These are phyloP conservation scores for Trissolcus basalis DNA, from an alignment of 1,140 invertebrate species.

Conservation along the genomic window DNA sequence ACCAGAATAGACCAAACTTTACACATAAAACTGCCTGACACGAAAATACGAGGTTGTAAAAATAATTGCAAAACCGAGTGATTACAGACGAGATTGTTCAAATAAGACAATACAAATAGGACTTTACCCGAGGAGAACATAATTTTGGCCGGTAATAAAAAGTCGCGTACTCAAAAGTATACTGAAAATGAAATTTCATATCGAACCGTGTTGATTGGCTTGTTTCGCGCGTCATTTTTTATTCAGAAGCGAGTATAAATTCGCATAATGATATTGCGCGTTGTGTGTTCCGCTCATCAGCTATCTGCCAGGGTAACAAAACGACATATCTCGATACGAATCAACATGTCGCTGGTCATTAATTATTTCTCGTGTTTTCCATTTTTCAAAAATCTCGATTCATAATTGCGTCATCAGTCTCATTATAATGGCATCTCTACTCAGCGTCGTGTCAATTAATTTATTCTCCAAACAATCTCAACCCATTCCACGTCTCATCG, in stretches of 20 bases:
- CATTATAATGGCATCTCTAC: conserved; percentile 31
- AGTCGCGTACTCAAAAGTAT: too few relatives aligned
- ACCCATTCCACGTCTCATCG: conserved; percentile 39
- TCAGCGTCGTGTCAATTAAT: conserved; percentile 66
- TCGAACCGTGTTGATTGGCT: neutral
- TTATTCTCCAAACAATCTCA: conserved; percentile 66
- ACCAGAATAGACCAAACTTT: too few relatives aligned
- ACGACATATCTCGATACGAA: conserved; percentile 10
- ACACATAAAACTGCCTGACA: too few relatives aligned
- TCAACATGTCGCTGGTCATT: neutral
- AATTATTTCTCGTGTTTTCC: neutral
- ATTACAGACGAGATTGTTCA: too few relatives aligned
- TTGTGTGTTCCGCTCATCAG: conserved; percentile 19
- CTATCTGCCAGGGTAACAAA: neutral
- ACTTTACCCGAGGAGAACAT: too few relatives aligned
- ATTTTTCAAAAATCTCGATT: conserved; percentile 10
- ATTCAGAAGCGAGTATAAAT: neutral
- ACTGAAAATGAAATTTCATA: too few relatives aligned
- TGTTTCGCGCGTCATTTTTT: neutral
- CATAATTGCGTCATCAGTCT: conserved; percentile 40
- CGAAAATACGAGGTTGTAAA: too few relatives aligned
- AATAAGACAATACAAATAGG: too few relatives aligned
- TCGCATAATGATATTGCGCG: conserved; percentile 9
- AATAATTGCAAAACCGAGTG: too few relatives aligned
- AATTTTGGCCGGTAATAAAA: too few relatives aligned